These are phyloP conservation scores for Diprion similis DNA, from an alignment of 1,140 invertebrate genomes.

Conservation along the genomic window DNA sequence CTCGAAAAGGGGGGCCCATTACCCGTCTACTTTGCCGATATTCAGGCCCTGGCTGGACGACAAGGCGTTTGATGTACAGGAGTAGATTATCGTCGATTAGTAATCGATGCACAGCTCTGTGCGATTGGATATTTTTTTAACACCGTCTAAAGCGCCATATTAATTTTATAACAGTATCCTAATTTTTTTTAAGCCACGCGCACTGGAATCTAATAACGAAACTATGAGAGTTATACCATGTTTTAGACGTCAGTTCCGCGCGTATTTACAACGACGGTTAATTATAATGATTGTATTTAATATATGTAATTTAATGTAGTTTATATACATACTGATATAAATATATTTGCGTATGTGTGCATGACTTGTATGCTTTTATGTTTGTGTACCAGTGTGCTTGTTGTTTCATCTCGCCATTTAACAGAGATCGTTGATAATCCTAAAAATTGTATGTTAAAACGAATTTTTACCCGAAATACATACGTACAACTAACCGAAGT, in stretches of 20 bases:
- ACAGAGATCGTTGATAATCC: conserved; percentile 19
- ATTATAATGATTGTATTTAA: neutral
- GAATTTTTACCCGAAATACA: conserved; percentile 9
- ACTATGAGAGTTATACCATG: no score
- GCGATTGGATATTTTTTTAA: no score
- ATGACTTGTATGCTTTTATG: no score
- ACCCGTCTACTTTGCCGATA: conserved; percentile 91
- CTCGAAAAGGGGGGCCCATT: conserved; percentile 81
- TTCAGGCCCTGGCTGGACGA: conserved; percentile 89
- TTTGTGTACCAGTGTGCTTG: no score
- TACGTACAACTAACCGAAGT: conserved; percentile 4
- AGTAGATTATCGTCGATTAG: conserved; percentile 34
- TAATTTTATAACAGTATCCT: neutral
- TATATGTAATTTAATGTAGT: neutral
- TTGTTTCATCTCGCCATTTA: no score
- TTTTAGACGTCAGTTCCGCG: no score
- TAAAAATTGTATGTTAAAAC: conserved; percentile 21
- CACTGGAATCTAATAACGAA: no score
- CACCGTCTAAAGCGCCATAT: neutral
- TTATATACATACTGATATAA: neutral
- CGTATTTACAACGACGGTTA: no score
- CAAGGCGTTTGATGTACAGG: conserved; percentile 64
- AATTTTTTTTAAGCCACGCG: no score
- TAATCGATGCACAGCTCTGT: no score
- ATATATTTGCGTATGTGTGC: no score